Percentiles rank a stretch among this genome's conserved stretches.
phyloP scores from a whole-genome alignment of 2,888 invertebrate genomes.

The Megastigmus dorsalis region DNA sequence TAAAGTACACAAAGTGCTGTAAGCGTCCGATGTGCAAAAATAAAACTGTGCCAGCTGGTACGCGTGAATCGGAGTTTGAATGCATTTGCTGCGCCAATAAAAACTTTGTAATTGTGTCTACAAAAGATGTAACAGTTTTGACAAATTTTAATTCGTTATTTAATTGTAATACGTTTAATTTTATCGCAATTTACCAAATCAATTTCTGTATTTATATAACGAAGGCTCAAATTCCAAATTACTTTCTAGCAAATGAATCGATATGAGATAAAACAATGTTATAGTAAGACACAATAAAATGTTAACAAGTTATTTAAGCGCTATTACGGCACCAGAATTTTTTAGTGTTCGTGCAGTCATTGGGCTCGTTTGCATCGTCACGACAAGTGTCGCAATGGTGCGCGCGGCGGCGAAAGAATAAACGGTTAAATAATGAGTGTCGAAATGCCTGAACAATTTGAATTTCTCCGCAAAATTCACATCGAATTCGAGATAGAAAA shows the following conservation, averaged over 20 bases:
- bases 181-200: too few species aligned
- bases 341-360: not conserved
- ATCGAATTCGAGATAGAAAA: slow-evolving; percentile 37
- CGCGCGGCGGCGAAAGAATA: not conserved
- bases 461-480: slow-evolving; percentile 39
- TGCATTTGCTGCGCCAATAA: too few species aligned
- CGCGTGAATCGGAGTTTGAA: too few species aligned
- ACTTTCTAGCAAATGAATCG: too few species aligned
- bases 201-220: too few species aligned
- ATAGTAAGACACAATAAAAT: slow-evolving; percentile 11
- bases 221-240: too few species aligned
- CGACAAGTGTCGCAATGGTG: slow-evolving; percentile 28
- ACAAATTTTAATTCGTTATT: too few species aligned
- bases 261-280: not conserved
- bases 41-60: too few species aligned
- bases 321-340: not conserved
- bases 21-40: too few species aligned
- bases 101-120: too few species aligned
- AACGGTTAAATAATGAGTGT: slow-evolving; percentile 29
- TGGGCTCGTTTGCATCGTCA: slow-evolving; percentile 7
- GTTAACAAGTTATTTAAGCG: slow-evolving; percentile 1
- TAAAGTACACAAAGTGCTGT: not conserved
- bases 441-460: slow-evolving; percentile 41
- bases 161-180: too few species aligned
- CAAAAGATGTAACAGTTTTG: too few species aligned